Percentiles rank a stretch among this genome's conserved stretches.
Evolutionary conservation across 2,888 invertebrate species (phyloP).

Genomic region (Drosophila anceps): DNA sequence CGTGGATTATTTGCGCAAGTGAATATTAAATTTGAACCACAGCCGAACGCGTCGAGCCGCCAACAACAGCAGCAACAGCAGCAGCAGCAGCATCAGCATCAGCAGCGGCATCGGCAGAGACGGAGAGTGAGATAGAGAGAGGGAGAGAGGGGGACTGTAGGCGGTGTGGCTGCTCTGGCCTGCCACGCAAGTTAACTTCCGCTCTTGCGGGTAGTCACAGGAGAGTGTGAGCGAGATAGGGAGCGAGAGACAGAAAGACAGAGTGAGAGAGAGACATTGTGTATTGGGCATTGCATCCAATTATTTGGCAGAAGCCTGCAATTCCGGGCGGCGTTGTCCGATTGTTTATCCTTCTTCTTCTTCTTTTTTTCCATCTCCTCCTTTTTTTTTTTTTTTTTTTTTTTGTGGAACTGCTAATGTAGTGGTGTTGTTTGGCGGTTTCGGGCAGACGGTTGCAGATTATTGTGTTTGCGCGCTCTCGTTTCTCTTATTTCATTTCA

Average conservation of each 20-base stretch:
- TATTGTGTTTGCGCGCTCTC: slow-evolving; percentile 13
- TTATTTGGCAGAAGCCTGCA: slow-evolving; percentile 57
- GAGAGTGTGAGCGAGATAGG: slow-evolving; percentile 1
- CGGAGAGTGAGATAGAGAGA: background rate
- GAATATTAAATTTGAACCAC: slow-evolving; percentile 81
- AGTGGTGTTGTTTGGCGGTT: slow-evolving; percentile 76
- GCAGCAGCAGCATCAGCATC: background rate
- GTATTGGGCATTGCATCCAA: slow-evolving; percentile 61
- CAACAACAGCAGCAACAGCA: slow-evolving; percentile 48
- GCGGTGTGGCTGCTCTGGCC: slow-evolving; percentile 22
- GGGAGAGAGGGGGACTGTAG: background rate
- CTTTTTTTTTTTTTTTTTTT: slow-evolving; percentile 5
- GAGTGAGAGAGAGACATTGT: slow-evolving; percentile 8
- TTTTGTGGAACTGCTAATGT: slow-evolving; percentile 69
- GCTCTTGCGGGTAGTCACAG: slow-evolving; percentile 65
- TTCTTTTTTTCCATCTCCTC: background rate
- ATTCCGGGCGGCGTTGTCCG: background rate
- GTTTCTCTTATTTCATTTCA: slow-evolving; percentile 3
- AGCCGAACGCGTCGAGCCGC: slow-evolving; percentile 72
- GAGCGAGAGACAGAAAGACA: background rate
- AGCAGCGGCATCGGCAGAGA: background rate
- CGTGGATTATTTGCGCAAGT: slow-evolving; percentile 79
- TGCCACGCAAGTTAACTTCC: slow-evolving; percentile 78
- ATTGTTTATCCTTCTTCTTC: background rate
- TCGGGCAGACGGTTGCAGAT: slow-evolving; percentile 37